A percentile compares a stretch with the other conserved stretches of the same genome.
phyloP scores from a whole-genome alignment of 2,888 invertebrate species.

The Lycia hirtaria region DNA sequence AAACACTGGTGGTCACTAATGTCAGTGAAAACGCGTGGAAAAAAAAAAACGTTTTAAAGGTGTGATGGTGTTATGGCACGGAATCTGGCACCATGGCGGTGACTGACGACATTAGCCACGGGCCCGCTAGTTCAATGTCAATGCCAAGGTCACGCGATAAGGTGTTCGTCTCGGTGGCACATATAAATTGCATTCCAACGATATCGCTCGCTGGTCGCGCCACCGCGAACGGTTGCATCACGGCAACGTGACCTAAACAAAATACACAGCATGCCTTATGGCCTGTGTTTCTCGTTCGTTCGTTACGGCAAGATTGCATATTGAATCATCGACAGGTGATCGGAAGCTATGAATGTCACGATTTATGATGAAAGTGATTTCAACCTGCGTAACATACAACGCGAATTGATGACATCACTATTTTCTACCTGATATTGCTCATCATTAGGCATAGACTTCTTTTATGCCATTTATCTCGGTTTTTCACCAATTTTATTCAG shows the following conservation, averaged over 20 bases:
- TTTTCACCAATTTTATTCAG: no score
- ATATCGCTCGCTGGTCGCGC: conserved; percentile 53
- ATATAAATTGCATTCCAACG: conserved; percentile 79
- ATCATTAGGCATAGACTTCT: no score
- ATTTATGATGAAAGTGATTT: neutral
- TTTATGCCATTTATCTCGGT: no score
- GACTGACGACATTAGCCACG: conserved; percentile 32
- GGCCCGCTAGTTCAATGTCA: conserved; percentile 63
- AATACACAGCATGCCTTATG: conserved; percentile 48
- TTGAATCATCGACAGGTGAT: conserved; percentile 39
- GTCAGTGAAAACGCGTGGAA: conserved; percentile 1
- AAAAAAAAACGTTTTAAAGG: neutral
- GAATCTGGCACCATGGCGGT: conserved; percentile 36
- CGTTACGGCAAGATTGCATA: conserved; percentile 41
- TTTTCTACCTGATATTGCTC: no score
- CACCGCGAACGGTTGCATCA: conserved; percentile 70
- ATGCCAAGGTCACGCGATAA: conserved; percentile 78
- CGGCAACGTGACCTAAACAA: conserved; percentile 64
- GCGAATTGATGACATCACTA: no score
- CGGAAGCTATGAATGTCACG: conserved; percentile 1
- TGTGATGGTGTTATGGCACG: conserved; percentile 23
- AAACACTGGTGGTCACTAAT: no score
- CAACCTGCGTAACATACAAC: neutral
- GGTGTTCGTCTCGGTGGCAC: conserved; percentile 71
- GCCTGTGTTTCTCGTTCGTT: conserved; percentile 40